Evolutionary conservation across 2,113 vertebrate genomes (phyloP).

Genomic region (Cygnus buccinator): DNA sequence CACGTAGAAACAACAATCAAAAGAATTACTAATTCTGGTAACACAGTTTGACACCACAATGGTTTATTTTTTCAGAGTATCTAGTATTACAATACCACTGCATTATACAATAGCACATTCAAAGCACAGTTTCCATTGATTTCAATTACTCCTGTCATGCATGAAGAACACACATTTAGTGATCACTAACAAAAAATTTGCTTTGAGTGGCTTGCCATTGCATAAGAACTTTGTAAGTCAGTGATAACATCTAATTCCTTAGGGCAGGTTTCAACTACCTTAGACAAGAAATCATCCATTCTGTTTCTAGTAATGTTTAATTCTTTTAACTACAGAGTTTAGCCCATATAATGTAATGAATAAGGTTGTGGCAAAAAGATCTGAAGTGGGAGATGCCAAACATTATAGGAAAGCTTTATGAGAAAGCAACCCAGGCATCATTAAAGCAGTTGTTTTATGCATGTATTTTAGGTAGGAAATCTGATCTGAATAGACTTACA

Average conservation of each 20-base stretch:
- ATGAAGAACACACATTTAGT: neutral
- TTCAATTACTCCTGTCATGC: neutral
- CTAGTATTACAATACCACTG: neutral
- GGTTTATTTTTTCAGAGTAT: neutral
- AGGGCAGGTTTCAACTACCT: neutral
- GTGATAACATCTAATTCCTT: neutral
- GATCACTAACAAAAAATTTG: neutral
- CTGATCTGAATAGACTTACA: neutral
- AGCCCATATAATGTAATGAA: neutral
- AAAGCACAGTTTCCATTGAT: neutral
- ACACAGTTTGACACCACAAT: neutral
- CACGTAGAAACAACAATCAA: neutral
- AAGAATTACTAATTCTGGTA: neutral
- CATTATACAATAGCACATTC: neutral
- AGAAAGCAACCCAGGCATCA: neutral
- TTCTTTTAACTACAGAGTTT: neutral
- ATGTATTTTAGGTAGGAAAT: neutral
- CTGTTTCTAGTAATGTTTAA: neutral
- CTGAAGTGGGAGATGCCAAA: neutral
- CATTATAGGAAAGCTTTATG: neutral
- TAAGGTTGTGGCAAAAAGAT: neutral
- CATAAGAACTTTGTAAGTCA: neutral
- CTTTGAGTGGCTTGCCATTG: neutral
- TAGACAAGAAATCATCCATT: neutral
- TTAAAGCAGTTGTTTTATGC: neutral